Evolutionary conservation across 2,888 invertebrate species (phyloP), one percentile per base, ranked within the genome.

Genomic region (Callyntrura guangdongensis): DNA sequence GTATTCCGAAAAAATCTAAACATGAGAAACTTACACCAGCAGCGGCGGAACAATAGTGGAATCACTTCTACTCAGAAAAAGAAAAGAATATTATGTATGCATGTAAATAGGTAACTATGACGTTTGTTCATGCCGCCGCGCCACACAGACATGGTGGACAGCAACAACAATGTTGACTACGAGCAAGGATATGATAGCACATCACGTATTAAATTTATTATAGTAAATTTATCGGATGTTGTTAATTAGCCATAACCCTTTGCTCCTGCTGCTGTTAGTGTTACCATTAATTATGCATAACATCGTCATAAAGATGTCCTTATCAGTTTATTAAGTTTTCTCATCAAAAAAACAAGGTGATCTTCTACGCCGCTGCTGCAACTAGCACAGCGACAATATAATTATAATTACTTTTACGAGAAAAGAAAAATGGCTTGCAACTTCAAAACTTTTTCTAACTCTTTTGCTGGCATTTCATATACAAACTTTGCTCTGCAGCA

Each of bases 241-340:
- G 36, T 36, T 36, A 36, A 36, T 36, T 36, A 36, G 36, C 36
- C 36, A 36, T 36, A 36, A 36, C 36, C 36, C 36, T 36, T n/a
- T 59, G 59, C 17, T 47, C 11, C 47, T 47, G 47, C 72, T 74
- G 72, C 47, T 74, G 72, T 74, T 74, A 1, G 6, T 59, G 59
- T 27, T 47, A 1, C 45, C 53, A 27, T 49, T 77, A 56, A 53
- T 77, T 77, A 14, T 12, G 25, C 53, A 74, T 25, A 77, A 77
- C 53, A 77, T 45, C 17, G 69, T 6, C 36, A 36, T n/a, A 77
- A 77, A 14, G 25, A 77, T 53, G 45, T 47, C 25, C 27, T 25
- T 56, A 14, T 53, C 14, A 8, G 53, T 25, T 22, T 53, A 9
- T 53, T 36, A 36, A 36, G 3, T 36, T 36, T 25, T 12, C 25